A percentile compares a stretch with the other conserved stretches of the same genome.
phyloP scores from a whole-genome alignment of 2,888 invertebrate species.

The Anaspis maculata region DNA sequence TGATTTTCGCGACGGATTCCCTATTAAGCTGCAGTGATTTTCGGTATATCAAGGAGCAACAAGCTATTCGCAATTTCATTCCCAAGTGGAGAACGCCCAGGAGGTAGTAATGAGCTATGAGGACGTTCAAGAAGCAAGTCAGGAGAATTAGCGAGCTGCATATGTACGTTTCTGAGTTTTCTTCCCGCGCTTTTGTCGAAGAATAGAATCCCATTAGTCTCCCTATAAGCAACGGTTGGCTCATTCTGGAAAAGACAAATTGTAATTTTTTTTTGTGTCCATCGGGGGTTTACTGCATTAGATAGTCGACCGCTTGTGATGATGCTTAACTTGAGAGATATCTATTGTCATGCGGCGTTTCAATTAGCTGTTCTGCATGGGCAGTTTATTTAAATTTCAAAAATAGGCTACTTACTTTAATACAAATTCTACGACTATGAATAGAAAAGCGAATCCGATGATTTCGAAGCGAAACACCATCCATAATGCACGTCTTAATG shows the following conservation, averaged over 20 bases:
- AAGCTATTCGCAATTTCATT: constrained; percentile 69
- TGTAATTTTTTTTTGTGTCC: too few relatives aligned
- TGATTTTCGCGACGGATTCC: constrained; percentile 72
- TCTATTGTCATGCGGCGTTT: too few relatives aligned
- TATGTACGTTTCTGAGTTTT: constrained; percentile 53
- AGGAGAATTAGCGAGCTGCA: constrained; percentile 65
- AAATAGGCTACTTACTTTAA: constrained; percentile 13
- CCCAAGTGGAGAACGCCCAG: constrained; percentile 72
- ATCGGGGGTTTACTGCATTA: too few relatives aligned
- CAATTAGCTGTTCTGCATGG: too few relatives aligned
- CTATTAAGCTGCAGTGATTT: constrained; percentile 62
- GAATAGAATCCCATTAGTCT: constrained; percentile 51
- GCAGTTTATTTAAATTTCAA: constrained; percentile 1
- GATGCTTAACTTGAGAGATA: too few relatives aligned
- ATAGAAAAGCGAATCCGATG: constrained; percentile 12
- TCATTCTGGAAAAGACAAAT: constrained; percentile 21
- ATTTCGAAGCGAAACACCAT: constrained; percentile 18
- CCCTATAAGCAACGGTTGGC: constrained; percentile 23
- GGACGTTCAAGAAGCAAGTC: constrained; percentile 61
- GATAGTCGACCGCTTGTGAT: too few relatives aligned
- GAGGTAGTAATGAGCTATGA: constrained; percentile 67
- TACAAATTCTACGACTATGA: constrained; percentile 14
- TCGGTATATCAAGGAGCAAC: constrained; percentile 72
- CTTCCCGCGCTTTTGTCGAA: background rate
- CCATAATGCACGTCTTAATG: constrained; percentile 18